Base-by-base conservation (phyloP, 2,888 invertebrate genomes). In the Drosophila limbata region DNA sequence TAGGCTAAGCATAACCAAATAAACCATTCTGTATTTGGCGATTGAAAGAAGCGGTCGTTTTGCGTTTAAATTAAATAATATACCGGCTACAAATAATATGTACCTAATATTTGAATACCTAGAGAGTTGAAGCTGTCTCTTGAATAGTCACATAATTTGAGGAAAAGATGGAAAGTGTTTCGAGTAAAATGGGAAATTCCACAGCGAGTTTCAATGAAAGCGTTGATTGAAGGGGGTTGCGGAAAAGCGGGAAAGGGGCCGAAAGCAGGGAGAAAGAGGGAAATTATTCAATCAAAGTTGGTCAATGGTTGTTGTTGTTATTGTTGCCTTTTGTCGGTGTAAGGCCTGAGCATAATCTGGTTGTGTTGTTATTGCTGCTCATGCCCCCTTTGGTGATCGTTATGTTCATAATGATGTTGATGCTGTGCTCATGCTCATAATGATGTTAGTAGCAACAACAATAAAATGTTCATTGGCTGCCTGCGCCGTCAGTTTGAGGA, bases 231-330 rank as follows among this genome's bases (percentile, higher is more conserved):
- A 37, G 47, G 39, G 35, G 55, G 47, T 65, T 21, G 66, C 21
- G 11, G 8, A 40, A 13, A 8, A 11, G 28, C 0, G 3, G 19
- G 25, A 40, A 17, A 28, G 21, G 13, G n/a, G 31, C 11, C 9
- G 15, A 33, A 44, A 31, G 37, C 25, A 13, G 37, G 39, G 56
- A 28, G 55, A 39, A 31, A 56, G 45, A 31, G 56, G 45, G 37
- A 88, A 77, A 84, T 84, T 84, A 89, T 89, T 79, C 87, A 84
- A 89, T 87, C 87, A 89, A 72, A 81, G 89, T 84, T 86, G 73
- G 51, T 73, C 72, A 87, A 84, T 73, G 67, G 55, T 40, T 42
- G 44, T 19, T 51, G 50, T 17, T 56, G 17, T 31, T 47, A 51
- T 31, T 47, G 39, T 10, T 47, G 37, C 28, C 11, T 57, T 39